These are phyloP conservation scores for Hyppa rectilinea DNA, from an alignment of 2,888 invertebrate genomes.

Conservation along the genomic window DNA sequence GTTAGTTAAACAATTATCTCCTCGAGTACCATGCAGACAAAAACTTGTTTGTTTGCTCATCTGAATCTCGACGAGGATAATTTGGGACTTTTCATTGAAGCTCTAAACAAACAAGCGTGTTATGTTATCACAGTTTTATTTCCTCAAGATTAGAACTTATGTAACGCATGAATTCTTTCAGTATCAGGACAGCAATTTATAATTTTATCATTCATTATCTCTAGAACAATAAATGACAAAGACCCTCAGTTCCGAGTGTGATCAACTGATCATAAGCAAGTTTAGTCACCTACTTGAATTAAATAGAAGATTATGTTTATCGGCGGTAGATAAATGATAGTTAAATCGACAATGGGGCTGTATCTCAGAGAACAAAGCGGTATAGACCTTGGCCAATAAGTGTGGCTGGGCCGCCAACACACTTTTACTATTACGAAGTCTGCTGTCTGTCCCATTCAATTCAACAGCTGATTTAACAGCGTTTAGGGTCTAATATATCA, in stretches of 20 bases:
- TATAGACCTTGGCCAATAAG: conserved; percentile 83
- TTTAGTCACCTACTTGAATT: conserved; percentile 53
- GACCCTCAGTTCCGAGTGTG: conserved; percentile 45
- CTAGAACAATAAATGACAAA: conserved; percentile 43
- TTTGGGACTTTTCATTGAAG: conserved; percentile 26
- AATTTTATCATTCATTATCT: conserved; percentile 45
- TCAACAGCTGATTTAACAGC: conserved; percentile 67
- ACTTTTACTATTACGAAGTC: conserved; percentile 82
- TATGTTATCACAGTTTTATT: conserved; percentile 34
- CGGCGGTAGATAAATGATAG: conserved; percentile 61
- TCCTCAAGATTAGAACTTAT: conserved; percentile 37
- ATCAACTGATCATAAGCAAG: conserved; percentile 41
- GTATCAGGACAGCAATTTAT: conserved; percentile 36
- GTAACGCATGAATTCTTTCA: conserved; percentile 36
- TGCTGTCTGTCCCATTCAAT: conserved; percentile 70
- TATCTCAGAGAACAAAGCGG: conserved; percentile 77
- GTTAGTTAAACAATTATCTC: conserved; percentile 62
- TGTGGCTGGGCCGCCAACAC: conserved; percentile 73
- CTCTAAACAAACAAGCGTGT: conserved; percentile 22
- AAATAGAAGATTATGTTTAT: conserved; percentile 59
- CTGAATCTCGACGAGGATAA: conserved; percentile 31
- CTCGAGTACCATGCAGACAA: conserved; percentile 29
- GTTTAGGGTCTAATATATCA: conserved; percentile 40
- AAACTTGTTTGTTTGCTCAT: conserved; percentile 31
- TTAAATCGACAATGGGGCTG: conserved; percentile 68